Percentiles rank a stretch among this genome's conserved stretches.
Evolutionary conservation across 1,140 invertebrate species (phyloP).

Genomic region (Drosophila mayri): DNA sequence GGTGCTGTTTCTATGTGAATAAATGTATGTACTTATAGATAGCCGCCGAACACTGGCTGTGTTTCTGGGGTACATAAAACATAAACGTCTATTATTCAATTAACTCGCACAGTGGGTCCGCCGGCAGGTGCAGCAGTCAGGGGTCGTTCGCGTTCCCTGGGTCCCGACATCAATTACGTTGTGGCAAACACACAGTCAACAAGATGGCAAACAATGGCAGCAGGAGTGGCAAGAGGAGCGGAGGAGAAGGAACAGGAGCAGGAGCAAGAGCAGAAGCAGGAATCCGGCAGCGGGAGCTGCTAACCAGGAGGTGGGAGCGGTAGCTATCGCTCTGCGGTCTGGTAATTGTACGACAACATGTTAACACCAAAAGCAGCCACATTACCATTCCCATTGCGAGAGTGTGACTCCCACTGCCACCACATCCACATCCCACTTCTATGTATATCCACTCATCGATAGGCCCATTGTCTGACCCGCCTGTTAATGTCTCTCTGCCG

Average conservation of each 20-base stretch:
- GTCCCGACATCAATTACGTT: slow-evolving; percentile 58
- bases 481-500: slow-evolving; percentile 3
- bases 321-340: slow-evolving; percentile 54
- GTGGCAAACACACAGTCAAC: slow-evolving; percentile 63
- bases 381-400: slow-evolving; percentile 24
- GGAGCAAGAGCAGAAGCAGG: slow-evolving; percentile 1
- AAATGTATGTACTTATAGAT: slow-evolving; percentile 38
- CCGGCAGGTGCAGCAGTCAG: slow-evolving; percentile 46
- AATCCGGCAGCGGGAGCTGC: neutral
- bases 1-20: slow-evolving; percentile 8
- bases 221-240: neutral
- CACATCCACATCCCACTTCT: slow-evolving; percentile 1
- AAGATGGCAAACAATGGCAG: slow-evolving; percentile 51
- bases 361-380: slow-evolving; percentile 69
- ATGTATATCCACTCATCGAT: slow-evolving; percentile 15
- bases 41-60: slow-evolving; percentile 17
- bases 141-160: slow-evolving; percentile 29
- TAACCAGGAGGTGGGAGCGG: slow-evolving; percentile 3
- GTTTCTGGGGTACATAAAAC: slow-evolving; percentile 64
- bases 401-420: slow-evolving; percentile 3
- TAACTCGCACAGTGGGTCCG: slow-evolving; percentile 64
- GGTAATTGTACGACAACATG: slow-evolving; percentile 79
- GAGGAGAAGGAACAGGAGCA: neutral
- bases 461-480: slow-evolving; percentile 48
- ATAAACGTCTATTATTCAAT: slow-evolving; percentile 82